Conservation (phyloP, 2,113 vertebrate species). For the Neogobius melanostomus region DNA sequence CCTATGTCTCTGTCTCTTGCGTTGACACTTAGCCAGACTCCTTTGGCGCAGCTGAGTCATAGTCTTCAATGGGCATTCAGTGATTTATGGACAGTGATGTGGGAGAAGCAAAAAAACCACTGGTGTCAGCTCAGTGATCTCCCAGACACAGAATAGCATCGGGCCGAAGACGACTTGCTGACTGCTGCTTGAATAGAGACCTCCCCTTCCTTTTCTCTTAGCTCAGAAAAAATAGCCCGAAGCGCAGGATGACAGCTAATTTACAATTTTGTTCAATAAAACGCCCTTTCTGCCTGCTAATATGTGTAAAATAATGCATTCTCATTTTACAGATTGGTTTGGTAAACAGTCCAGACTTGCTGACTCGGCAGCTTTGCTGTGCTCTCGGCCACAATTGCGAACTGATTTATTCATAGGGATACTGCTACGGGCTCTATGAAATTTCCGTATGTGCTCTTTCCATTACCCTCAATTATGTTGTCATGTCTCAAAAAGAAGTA, state of each 20-base stretch:
- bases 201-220: neutral
- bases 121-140: constrained; percentile 66
- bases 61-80: constrained; percentile 37
- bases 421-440: constrained; percentile 14
- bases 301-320: constrained; percentile 22
- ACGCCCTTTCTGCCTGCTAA: constrained; percentile 1
- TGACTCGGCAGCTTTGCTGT: constrained; percentile 27
- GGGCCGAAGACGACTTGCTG: constrained; percentile 42
- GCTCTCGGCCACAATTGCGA: constrained; percentile 9
- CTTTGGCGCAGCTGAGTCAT: constrained; percentile 73
- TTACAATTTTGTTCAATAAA: constrained; percentile 6
- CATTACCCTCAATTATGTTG: constrained; percentile 39
- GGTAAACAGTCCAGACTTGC: constrained; percentile 16
- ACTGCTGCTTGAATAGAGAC: constrained; percentile 28
- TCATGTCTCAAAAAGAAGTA: constrained; percentile 17
- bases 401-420: constrained; percentile 21
- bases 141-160: constrained; percentile 23
- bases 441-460: constrained; percentile 20
- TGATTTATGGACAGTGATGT: constrained; percentile 67
- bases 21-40: constrained; percentile 59
- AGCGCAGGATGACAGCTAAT: constrained; percentile 5
- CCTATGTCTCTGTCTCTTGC: constrained; percentile 14
- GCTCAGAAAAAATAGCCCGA: constrained; percentile 1
- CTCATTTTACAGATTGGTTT: constrained; percentile 11
- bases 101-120: constrained; percentile 62